Conservation (phyloP, 35 echinoderm and acorn worm species). For the Ophiothrix spiculata region DNA sequence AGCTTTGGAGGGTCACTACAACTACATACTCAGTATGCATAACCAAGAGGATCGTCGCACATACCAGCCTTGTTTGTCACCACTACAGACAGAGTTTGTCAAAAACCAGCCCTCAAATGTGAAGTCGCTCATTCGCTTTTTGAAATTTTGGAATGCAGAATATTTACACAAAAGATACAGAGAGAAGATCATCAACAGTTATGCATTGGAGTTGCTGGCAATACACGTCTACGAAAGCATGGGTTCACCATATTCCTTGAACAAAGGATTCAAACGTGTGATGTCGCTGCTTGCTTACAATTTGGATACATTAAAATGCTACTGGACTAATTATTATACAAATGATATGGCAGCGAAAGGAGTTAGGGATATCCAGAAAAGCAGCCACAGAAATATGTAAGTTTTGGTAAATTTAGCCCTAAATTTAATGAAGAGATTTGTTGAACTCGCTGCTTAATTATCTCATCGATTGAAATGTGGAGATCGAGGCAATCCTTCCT, state of each 20-base stretch:
- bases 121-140: not conserved
- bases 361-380: too few relatives aligned
- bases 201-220: not conserved
- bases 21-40: not conserved
- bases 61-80: not conserved
- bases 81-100: not conserved
- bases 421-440: too few relatives aligned
- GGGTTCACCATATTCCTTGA: not conserved
- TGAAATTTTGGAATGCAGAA: not conserved
- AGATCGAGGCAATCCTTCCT: too few relatives aligned
- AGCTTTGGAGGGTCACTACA: not conserved
- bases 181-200: not conserved
- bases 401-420: too few relatives aligned
- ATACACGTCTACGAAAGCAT: not conserved
- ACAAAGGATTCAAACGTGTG: not conserved
- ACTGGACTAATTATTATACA: not conserved
- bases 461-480: too few relatives aligned
- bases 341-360: not conserved
- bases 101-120: not conserved
- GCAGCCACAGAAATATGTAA: too few relatives aligned
- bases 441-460: too few relatives aligned
- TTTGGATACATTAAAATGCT: not conserved
- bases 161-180: not conserved
- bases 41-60: not conserved
- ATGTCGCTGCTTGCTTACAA: not conserved